Evolutionary conservation across 2,888 invertebrate species (phyloP), one percentile per base, ranked within the genome.

Genomic region (Apotomis turbidana): DNA sequence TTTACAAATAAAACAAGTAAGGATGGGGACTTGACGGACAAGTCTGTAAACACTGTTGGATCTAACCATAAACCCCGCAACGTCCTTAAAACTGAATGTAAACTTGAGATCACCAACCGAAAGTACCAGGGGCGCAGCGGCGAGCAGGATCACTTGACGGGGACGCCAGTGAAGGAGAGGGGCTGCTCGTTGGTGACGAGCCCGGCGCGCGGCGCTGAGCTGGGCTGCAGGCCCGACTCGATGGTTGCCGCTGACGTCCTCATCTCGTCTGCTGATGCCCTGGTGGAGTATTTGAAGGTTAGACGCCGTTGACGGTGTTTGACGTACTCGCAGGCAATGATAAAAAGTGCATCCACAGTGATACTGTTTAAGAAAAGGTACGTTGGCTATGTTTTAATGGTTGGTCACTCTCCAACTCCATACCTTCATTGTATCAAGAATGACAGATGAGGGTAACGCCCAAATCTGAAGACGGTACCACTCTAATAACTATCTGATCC

Each of bases 131-230:
- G 77, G 76, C 76, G 79, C 79, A 79, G 77, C 68, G 68, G 73
- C 59, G 73, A 71, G 59, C 49, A 69, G 57, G 70, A 8, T 89
- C 88, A 89, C 80, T 87, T 82, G 74, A 93, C 86, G 76, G 97
- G 96, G 58, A 85, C 94, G 81, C 95, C 95, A 78, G 96, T 95
- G 88, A 96, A 95, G 90, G 96, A 95, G 88, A 96, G 95, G 59
- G 97, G 97, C 89, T 97, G 96, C 85, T 97, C 97, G 94, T 97
- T 96, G 84, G 95, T 95, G 81, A 97, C 96, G 85, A 97, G 95
- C 83, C 95, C 96, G 81, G 97, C 95, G 81, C 95, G 95, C 90
- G 96, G 95, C 79, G 94, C 95, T 75, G 95, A 90, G 78, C 94
- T 90, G 66, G 85, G 84, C 80, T 77, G 89, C 52, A 78, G 57